Percentiles rank a stretch among this genome's conserved stretches.
phyloP scores from a whole-genome alignment of 1,140 invertebrate species.

The Drosophila kohkoa region DNA sequence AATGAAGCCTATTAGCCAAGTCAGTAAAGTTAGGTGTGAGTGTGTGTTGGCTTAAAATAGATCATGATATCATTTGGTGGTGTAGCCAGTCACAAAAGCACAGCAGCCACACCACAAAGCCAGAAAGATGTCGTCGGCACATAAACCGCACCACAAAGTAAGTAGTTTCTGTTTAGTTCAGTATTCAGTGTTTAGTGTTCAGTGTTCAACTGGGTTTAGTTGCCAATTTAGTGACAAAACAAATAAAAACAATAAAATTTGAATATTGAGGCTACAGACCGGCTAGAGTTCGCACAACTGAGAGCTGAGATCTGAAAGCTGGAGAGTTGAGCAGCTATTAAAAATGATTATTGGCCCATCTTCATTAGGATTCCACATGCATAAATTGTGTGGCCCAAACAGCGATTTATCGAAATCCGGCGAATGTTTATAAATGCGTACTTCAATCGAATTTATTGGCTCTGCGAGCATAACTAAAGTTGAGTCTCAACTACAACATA shows the following conservation, averaged over 20 bases:
- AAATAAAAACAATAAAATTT: conserved; percentile 76
- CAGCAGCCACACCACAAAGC: conserved; percentile 19
- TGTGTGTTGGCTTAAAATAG: conserved; percentile 58
- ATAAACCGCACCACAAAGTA: conserved; percentile 46
- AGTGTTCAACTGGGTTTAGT: conserved; percentile 59
- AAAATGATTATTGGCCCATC: conserved; percentile 77
- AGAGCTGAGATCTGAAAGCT: conserved; percentile 17
- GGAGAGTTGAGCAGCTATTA: conserved; percentile 66
- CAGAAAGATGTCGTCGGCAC: conserved; percentile 11
- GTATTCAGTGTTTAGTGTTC: conserved; percentile 27
- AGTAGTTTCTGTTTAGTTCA: conserved; percentile 61
- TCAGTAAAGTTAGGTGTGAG: conserved; percentile 7
- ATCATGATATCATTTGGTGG: conserved; percentile 74
- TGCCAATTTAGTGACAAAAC: conserved; percentile 78
- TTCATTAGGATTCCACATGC: conserved; percentile 74
- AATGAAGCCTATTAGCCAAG: conserved; percentile 47
- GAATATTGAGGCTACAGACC: conserved; percentile 59
- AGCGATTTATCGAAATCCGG: conserved; percentile 43
- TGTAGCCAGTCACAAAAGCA: conserved; percentile 63
- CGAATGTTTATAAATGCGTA: conserved; percentile 66
- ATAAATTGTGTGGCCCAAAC: conserved; percentile 60
- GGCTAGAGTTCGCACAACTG: conserved; percentile 33
- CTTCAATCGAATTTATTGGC: conserved; percentile 67
- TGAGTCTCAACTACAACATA: background rate
- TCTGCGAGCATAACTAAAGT: conserved; percentile 46